Conservation (phyloP, 2,113 vertebrate genomes). For the Microtus richardsoni region DNA sequence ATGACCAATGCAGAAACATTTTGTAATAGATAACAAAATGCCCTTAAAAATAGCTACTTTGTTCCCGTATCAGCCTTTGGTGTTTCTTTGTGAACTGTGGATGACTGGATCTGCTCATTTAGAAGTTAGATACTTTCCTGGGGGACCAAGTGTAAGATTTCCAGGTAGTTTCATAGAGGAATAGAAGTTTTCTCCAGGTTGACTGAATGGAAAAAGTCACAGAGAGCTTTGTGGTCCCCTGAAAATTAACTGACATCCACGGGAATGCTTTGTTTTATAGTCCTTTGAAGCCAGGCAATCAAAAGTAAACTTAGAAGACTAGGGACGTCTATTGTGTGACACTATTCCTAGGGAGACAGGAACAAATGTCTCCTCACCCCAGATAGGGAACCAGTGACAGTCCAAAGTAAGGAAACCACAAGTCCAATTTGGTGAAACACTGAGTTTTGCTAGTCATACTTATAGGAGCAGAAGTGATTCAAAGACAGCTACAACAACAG, state of each 20-base stretch:
- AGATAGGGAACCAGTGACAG: neutral
- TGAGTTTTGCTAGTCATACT: neutral
- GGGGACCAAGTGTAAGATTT: neutral
- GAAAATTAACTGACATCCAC: neutral
- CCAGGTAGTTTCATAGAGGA: neutral
- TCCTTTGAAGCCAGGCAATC: neutral
- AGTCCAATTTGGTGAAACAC: neutral
- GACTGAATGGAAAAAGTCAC: conserved; percentile 19
- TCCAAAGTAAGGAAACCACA: neutral
- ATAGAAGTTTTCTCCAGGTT: neutral
- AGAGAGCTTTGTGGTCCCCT: neutral
- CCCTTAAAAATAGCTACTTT: neutral
- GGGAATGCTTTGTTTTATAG: conserved; percentile 20
- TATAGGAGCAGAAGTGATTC: neutral
- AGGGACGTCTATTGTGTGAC: neutral
- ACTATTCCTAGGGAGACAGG: neutral
- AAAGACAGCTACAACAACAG: neutral
- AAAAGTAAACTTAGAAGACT: neutral
- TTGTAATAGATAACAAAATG: neutral
- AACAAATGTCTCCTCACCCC: too few species aligned
- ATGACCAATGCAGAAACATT: neutral
- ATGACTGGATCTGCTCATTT: neutral
- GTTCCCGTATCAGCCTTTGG: neutral
- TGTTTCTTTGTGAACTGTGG: neutral
- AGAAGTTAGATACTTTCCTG: neutral